Evolutionary conservation across 2,797 vertebrate genomes (phyloP).

Genomic region (Moxostoma hubbsi): DNA sequence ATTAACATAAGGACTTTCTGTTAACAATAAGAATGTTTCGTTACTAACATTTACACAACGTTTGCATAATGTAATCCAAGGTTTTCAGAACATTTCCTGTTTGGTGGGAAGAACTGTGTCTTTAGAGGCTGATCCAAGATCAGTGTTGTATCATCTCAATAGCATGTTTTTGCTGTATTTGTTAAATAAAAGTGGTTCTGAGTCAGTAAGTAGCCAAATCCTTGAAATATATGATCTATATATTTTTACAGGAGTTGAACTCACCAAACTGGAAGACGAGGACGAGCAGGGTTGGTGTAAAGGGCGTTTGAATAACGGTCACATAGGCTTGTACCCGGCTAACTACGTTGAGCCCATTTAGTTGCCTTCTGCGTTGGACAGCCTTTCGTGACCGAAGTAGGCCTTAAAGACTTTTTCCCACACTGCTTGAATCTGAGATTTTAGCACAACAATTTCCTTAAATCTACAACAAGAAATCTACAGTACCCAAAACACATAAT

Average conservation of each 20-base stretch:
- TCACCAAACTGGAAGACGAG: constrained; percentile 95
- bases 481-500: constrained; percentile 45
- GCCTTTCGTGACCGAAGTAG: constrained; percentile 62
- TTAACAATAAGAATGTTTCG: no score
- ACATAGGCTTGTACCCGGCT: constrained; percentile 93
- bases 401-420: constrained; percentile 82
- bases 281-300: constrained; percentile 98
- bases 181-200: background rate
- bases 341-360: constrained; percentile 95
- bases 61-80: no score
- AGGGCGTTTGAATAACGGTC: constrained; percentile 91
- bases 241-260: constrained; percentile 84
- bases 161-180: background rate
- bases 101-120: no score
- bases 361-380: constrained; percentile 46
- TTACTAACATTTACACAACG: no score
- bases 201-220: background rate
- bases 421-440: constrained; percentile 76
- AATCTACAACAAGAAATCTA: constrained; percentile 51
- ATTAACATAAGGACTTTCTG: no score
- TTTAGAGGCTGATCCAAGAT: no score
- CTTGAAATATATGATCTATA: background rate
- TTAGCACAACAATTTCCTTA: constrained; percentile 57
- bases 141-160: background rate
- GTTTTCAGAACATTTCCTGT: no score